Evolutionary conservation across 2,888 invertebrate species (phyloP), one percentile per base, ranked within the genome.

Genomic region (Luffia ferchaultella): DNA sequence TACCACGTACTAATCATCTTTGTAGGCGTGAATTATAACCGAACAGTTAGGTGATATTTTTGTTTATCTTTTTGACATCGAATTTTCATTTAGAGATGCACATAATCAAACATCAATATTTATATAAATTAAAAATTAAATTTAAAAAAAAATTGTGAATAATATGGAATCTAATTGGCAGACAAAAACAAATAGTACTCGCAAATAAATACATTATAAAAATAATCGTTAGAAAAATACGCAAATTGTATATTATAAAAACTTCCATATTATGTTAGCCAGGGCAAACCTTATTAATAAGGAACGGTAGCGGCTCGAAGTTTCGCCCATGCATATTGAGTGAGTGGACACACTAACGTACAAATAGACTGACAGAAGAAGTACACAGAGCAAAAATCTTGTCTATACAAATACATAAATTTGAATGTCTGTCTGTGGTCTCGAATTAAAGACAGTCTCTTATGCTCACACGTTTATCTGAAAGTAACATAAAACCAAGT

Each of bases 221-320:
- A 30, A 30, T 7, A 7, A 30, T 30, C 30, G 30, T 12, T 30
- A 12, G 5, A 7, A 7, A 30, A 7, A 3, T 30, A 7, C 30
- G 12, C 30, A 12, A 7, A 12, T 30, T 12, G 30, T 30, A 30
- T 7, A 30, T 12, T 3, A 7, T 30, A 46, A 47, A 43, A 64
- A 2, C 42, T 55, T 78, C 77, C 67, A 61, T 55, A 56, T 43
- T 43, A 18, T 1, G 2, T 16, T 18, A 57, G 52, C 63, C 50
- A n/a, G 52, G 63, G 68, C 69, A 68, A 67, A 68, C 64, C 66
- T 77, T 80, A 79, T 79, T 82, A 82, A 78, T 82, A 80, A 80
- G 74, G 64, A 74, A 76, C 75, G 72, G 79, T 76, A 76, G 78
- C 72, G 57, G 65, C 47, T 51, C 46, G 53, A 41, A 45, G 30